Conservation (phyloP, 2,888 invertebrate species). For the Trissolcus brochymenae region DNA sequence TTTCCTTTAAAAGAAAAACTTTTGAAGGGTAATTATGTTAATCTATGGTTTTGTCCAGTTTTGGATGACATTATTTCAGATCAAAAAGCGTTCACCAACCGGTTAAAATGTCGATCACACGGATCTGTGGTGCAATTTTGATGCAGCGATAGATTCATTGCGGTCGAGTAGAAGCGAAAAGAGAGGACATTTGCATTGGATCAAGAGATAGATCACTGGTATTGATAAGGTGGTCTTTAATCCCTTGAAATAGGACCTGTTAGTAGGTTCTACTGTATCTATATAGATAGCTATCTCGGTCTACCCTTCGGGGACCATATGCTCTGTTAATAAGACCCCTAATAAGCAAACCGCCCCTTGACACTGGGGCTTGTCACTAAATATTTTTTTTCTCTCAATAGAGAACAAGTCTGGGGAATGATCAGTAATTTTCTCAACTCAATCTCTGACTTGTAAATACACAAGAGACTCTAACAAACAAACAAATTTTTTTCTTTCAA, state of each 20-base stretch:
- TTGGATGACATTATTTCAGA: neutral
- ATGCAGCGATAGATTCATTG: constrained; percentile 31
- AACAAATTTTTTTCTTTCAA: no score
- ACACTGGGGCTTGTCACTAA: constrained; percentile 71
- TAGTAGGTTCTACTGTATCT: constrained; percentile 67
- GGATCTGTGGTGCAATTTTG: constrained; percentile 13
- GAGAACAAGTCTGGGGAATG: constrained; percentile 62
- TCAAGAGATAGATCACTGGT: constrained; percentile 59
- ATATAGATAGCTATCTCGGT: constrained; percentile 69
- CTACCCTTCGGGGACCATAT: constrained; percentile 73
- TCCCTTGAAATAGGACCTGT: constrained; percentile 75
- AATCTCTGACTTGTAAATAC: constrained; percentile 27
- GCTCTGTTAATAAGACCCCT: constrained; percentile 74
- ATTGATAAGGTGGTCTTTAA: constrained; percentile 64
- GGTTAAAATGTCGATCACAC: constrained; percentile 7
- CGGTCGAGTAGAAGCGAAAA: constrained; percentile 42
- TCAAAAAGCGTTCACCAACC: neutral
- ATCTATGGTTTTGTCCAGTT: neutral
- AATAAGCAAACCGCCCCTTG: constrained; percentile 70
- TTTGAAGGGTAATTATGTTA: no score
- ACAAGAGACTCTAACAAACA: neutral
- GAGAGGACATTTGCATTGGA: constrained; percentile 66
- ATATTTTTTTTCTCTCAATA: constrained; percentile 73
- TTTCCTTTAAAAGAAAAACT: no score
- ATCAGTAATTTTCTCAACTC: neutral